Evolutionary conservation across 1,140 invertebrate genomes (phyloP).

Genomic region (Bradynema listronoti): DNA sequence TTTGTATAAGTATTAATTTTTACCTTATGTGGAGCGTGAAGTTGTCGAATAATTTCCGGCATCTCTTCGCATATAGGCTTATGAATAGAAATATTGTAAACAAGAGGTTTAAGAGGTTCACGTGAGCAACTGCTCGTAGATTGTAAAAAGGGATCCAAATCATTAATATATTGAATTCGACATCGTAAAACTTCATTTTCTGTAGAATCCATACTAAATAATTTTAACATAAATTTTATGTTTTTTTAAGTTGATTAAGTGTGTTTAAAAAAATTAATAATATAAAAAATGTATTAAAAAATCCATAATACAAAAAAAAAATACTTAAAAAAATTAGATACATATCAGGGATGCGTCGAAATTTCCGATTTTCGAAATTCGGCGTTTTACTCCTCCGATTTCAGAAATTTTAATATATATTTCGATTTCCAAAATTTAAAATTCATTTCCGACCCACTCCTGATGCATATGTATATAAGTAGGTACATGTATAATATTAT

Average conservation of each 20-base stretch:
- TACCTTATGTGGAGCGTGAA: slow-evolving; percentile 91
- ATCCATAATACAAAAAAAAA: neutral
- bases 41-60: slow-evolving; percentile 77
- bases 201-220: neutral
- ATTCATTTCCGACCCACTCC: too few relatives aligned
- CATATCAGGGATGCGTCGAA: too few relatives aligned
- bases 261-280: slow-evolving; percentile 3
- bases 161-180: slow-evolving; percentile 90
- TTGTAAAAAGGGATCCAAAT: slow-evolving; percentile 89
- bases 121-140: slow-evolving; percentile 73
- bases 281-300: neutral
- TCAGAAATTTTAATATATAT: too few relatives aligned
- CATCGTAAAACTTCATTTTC: slow-evolving; percentile 67
- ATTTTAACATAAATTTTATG: too few relatives aligned
- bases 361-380: too few relatives aligned
- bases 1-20: too few relatives aligned
- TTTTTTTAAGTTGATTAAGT: too few relatives aligned
- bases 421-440: too few relatives aligned
- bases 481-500: too few relatives aligned
- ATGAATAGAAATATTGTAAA: slow-evolving; percentile 80
- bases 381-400: too few relatives aligned
- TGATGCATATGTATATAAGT: too few relatives aligned
- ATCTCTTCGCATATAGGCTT: slow-evolving; percentile 89
- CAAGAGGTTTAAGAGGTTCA: slow-evolving; percentile 83
- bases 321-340: neutral